Evolutionary conservation across 2,888 invertebrate species (phyloP).

Genomic region (Epinotia nisella): DNA sequence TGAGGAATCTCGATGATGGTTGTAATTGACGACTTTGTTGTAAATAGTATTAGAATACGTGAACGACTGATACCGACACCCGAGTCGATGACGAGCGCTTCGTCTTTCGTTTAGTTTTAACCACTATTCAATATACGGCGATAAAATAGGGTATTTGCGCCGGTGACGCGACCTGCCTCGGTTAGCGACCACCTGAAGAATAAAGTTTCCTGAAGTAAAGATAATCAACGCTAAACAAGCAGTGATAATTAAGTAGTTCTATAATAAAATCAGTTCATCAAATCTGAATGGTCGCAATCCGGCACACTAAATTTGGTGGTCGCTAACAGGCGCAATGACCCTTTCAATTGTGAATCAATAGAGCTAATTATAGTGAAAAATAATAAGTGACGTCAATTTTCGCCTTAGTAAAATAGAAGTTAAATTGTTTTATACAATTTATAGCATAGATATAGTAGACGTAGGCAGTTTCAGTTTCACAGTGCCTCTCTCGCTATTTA

Average conservation of each 20-base stretch:
- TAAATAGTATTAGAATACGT: constrained; percentile 68
- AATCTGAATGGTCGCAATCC: no score
- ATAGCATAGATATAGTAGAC: constrained; percentile 48
- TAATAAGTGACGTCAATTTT: constrained; percentile 55
- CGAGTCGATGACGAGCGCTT: constrained; percentile 49
- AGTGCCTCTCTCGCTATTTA: constrained; percentile 46
- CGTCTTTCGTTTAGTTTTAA: constrained; percentile 25
- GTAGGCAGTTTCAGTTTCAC: constrained; percentile 48
- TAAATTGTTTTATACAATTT: constrained; percentile 54
- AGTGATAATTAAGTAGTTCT: no score
- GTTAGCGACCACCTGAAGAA: no score
- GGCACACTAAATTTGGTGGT: no score
- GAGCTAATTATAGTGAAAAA: constrained; percentile 47
- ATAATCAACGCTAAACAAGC: background rate
- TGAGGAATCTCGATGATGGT: constrained; percentile 62
- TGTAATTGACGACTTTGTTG: constrained; percentile 70
- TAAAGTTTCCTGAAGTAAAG: no score
- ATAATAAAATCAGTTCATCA: no score
- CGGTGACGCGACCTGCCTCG: no score
- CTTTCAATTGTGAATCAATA: constrained; percentile 34
- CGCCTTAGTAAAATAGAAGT: constrained; percentile 52
- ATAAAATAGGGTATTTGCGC: constrained; percentile 18
- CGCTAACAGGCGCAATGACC: no score
- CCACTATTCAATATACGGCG: constrained; percentile 29
- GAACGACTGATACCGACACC: constrained; percentile 68